These are phyloP conservation scores for Oppia nitens DNA, from an alignment of 1,140 invertebrate genomes.

Conservation along the genomic window DNA sequence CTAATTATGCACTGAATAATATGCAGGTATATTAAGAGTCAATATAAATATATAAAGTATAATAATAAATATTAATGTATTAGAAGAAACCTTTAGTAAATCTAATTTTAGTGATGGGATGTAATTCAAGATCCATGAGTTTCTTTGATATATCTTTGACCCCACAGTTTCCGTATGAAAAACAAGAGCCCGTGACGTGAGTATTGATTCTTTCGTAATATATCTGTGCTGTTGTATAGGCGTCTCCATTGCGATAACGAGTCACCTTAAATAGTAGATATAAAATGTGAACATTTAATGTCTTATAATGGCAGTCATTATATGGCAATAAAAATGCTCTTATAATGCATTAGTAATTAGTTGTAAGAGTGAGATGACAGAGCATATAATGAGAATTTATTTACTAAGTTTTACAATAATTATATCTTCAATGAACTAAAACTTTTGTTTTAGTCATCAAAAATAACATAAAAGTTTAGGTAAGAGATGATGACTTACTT, in stretches of 20 bases:
- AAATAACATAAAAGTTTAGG: too few species aligned
- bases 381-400: too few species aligned
- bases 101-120: constrained; percentile 21
- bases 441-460: too few species aligned
- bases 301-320: too few species aligned
- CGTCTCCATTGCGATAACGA: constrained; percentile 51
- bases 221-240: constrained; percentile 31
- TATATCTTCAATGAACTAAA: too few species aligned
- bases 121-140: constrained; percentile 39
- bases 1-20: too few species aligned
- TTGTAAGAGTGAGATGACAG: too few species aligned
- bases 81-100: constrained; percentile 29
- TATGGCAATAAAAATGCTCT: too few species aligned
- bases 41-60: too few species aligned
- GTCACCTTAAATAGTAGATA: constrained; percentile 26
- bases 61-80: not conserved
- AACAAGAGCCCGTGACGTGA: constrained; percentile 54
- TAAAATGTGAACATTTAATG: not conserved
- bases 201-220: constrained; percentile 71
- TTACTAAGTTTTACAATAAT: too few species aligned
- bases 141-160: constrained; percentile 60
- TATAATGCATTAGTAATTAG: too few species aligned
- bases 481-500: not conserved
- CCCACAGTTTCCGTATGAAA: constrained; percentile 52
- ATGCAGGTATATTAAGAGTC: too few species aligned